Base-by-base conservation (phyloP, 1,140 invertebrate species). In the Drosophila oshimai region DNA sequence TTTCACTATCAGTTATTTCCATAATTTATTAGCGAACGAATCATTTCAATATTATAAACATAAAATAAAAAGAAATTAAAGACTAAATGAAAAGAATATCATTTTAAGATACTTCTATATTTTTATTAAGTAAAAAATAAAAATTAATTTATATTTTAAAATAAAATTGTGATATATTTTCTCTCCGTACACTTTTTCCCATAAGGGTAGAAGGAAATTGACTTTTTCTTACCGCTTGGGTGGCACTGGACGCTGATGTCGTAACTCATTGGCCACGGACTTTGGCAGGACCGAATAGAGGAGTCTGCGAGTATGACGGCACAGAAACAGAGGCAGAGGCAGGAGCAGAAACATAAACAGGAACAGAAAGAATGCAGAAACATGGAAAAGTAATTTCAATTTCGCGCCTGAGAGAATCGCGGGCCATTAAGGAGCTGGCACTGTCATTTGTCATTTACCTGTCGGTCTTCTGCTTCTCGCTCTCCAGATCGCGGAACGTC, bases 391-490 rank as follows among this genome's bases (percentile, higher is more conserved):
- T 80, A 80, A 87, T 84, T 84, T 84, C 70, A 84, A 84, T 84
- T 84, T 84, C 81, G 80, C 75, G 80, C 80, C 75, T 87, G 81
- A 84, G 60, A 84, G 80, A 78, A 64, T 79, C 69, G 70, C 39
- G 15, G 26, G n/a, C 54, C 55, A 60, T 65, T 74, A 86, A 74
- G 83, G 54, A 74, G 49, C 71, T 69, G 68, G 41, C 31, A 37
- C 58, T 60, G 53, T 70, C 50, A 50, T 74, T 72, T 72, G 29
- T 49, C 53, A 64, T 69, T 71, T 92, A 98, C 97, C 96, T 96
- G 92, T 99, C 98, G 20, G 98, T 99, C 92, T 99, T 99, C 90
- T 97, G 95, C 90, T 99, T 99, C 91, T 99, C 98, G 13, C 95
- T 94, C 84, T 99, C 98, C 71, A 99, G 92, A 91, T 99, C 98